phyloP scores from a whole-genome alignment of 2,113 vertebrate genomes.

The Sebastes fasciatus region DNA sequence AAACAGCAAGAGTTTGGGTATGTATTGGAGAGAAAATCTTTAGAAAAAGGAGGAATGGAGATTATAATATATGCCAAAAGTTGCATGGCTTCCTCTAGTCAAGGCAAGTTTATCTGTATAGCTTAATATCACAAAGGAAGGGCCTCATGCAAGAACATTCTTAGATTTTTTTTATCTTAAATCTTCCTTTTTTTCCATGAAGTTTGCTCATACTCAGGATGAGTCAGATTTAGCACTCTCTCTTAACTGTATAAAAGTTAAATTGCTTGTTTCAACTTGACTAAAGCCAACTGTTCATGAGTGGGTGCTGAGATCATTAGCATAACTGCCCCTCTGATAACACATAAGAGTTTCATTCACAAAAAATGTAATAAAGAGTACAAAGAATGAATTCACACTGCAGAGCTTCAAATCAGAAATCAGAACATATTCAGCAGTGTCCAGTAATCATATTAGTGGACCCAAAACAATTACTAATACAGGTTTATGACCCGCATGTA shows the following conservation, averaged over 20 bases:
- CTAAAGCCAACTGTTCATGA: neutral
- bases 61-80: constrained; percentile 8
- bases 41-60: neutral
- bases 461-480: neutral
- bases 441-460: neutral
- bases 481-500: neutral
- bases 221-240: neutral
- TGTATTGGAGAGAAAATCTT: neutral
- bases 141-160: neutral
- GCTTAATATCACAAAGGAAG: neutral
- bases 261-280: neutral
- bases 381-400: neutral
- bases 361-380: no score
- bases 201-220: neutral
- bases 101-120: neutral
- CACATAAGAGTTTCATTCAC: no score
- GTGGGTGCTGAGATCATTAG: neutral
- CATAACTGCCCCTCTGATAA: neutral
- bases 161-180: neutral
- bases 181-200: neutral
- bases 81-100: neutral
- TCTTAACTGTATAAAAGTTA: neutral
- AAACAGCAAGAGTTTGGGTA: constrained; percentile 13
- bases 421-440: neutral
- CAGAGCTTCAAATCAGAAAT: neutral